These are phyloP conservation scores for Heliconius nattereri DNA, from an alignment of 1,140 invertebrate genomes.

Conservation along the genomic window DNA sequence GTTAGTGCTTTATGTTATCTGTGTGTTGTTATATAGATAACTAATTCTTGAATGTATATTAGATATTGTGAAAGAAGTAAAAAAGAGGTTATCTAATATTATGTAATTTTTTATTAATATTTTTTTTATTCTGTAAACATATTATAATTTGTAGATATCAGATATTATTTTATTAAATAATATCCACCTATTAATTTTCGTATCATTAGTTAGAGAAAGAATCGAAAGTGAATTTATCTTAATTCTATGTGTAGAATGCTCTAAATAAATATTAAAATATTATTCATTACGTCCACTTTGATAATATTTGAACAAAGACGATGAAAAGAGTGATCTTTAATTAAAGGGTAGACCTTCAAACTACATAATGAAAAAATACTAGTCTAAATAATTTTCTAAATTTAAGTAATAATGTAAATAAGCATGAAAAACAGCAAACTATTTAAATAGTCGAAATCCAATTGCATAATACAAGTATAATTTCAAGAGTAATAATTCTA, in stretches of 20 bases:
- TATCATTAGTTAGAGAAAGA: not conserved
- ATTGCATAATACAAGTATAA: not conserved
- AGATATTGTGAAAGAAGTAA: not conserved
- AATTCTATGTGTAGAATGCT: not conserved
- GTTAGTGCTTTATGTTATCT: slow-evolving; percentile 46
- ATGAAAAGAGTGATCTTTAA: no score
- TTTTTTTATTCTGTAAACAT: not conserved
- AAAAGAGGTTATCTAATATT: not conserved
- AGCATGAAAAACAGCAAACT: not conserved
- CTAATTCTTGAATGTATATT: slow-evolving; percentile 31
- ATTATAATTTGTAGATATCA: not conserved
- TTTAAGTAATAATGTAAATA: not conserved
- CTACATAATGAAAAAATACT: no score
- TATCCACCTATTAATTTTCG: not conserved
- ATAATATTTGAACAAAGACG: not conserved
- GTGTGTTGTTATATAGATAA: slow-evolving; percentile 49
- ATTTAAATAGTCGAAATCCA: not conserved
- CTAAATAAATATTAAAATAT: not conserved
- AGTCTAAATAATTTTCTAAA: no score
- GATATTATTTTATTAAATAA: not conserved
- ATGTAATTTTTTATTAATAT: not conserved
- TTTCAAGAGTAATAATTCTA: not conserved
- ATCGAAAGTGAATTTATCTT: not conserved
- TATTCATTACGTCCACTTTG: not conserved
- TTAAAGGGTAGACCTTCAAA: no score